phyloP scores from a whole-genome alignment of 2,888 invertebrate genomes.

The Drosophila mimetica region DNA sequence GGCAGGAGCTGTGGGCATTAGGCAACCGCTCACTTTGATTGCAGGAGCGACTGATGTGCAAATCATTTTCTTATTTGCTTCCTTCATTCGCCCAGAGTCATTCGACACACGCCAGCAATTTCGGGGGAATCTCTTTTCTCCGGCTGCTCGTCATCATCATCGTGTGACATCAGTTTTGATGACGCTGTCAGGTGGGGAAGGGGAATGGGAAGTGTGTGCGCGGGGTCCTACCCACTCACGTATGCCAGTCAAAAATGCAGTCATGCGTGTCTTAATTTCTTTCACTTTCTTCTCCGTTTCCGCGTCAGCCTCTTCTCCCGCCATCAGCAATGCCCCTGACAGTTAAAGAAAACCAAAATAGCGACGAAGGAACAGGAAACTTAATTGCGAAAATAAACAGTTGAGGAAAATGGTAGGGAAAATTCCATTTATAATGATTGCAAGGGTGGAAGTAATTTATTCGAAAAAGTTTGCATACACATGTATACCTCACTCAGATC shows the following conservation, averaged over 20 bases:
- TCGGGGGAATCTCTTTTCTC: conserved; percentile 12
- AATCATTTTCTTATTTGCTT: conserved; percentile 39
- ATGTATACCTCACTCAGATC: neutral
- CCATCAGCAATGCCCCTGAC: conserved; percentile 15
- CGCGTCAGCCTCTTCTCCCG: neutral
- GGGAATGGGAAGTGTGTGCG: neutral
- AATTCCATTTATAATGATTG: conserved; percentile 1
- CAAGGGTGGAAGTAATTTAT: conserved; percentile 10
- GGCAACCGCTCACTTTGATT: conserved; percentile 63
- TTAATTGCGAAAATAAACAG: conserved; percentile 41
- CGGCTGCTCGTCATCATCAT: conserved; percentile 31
- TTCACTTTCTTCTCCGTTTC: conserved; percentile 12
- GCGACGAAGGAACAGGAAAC: conserved; percentile 24
- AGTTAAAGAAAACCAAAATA: conserved; percentile 25
- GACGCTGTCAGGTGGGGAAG: conserved; percentile 26
- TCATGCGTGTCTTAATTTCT: conserved; percentile 53
- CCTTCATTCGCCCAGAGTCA: conserved; percentile 29
- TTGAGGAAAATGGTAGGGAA: conserved; percentile 7
- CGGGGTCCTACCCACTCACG: conserved; percentile 16
- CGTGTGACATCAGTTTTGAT: conserved; percentile 44
- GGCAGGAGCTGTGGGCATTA: neutral
- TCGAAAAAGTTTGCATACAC: neutral
- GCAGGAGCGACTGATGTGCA: conserved; percentile 43
- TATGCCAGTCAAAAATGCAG: conserved; percentile 58
- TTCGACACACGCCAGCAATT: conserved; percentile 32